Evolutionary conservation across 1,140 invertebrate species (phyloP).

Genomic region (Penaeus japonicus): DNA sequence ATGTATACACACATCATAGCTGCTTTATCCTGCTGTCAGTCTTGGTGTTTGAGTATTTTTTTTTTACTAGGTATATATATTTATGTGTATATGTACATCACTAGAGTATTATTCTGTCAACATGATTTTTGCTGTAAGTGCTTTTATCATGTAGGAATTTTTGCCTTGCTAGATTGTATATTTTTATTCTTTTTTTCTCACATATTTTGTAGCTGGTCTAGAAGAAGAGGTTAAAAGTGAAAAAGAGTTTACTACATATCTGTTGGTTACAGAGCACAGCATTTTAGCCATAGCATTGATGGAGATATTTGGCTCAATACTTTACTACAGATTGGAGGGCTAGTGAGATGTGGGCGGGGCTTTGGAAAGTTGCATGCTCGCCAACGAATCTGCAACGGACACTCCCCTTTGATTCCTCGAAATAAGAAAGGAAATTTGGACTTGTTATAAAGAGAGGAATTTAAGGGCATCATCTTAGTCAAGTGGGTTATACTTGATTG

Average conservation of each 20-base stretch:
- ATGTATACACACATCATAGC: too few species aligned
- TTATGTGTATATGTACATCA: too few species aligned
- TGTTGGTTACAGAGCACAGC: too few species aligned
- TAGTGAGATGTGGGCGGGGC: constrained; percentile 12
- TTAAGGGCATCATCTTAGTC: background rate
- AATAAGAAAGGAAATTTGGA: background rate
- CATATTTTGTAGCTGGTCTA: too few species aligned
- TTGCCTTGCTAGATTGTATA: too few species aligned
- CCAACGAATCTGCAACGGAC: constrained; percentile 24
- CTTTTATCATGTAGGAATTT: too few species aligned
- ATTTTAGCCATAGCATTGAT: background rate
- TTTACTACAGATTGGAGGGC: constrained; percentile 24
- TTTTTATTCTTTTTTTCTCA: too few species aligned
- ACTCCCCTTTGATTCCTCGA: background rate
- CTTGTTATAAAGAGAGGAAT: background rate
- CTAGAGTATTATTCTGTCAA: too few species aligned
- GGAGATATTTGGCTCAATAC: constrained; percentile 4
- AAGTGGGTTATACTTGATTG: constrained; percentile 15
- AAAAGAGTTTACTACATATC: background rate
- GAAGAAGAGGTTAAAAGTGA: background rate
- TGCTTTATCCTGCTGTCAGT: too few species aligned
- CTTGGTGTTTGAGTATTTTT: too few species aligned
- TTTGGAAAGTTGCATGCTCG: constrained; percentile 15
- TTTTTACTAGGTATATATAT: too few species aligned
- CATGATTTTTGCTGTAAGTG: too few species aligned